Evolutionary conservation across 2,113 vertebrate species (phyloP).

Genomic region (Ophthalmolycus amberensis): DNA sequence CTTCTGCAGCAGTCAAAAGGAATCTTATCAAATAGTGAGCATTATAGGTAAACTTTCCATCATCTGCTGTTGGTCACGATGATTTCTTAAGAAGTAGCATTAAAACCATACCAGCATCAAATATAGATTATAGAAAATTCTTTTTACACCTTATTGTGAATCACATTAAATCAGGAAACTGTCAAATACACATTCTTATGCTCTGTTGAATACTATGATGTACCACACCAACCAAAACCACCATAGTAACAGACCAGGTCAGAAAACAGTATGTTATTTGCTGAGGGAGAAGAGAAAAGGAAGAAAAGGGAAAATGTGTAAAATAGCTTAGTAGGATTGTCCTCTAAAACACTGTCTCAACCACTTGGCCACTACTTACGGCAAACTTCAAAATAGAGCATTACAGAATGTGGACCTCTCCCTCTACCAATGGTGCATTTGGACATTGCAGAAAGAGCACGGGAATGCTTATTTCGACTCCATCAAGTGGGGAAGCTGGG

Average conservation of each 20-base stretch:
- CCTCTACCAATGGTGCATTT: constrained; percentile 66
- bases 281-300: not conserved
- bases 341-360: constrained; percentile 66
- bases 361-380: constrained; percentile 72
- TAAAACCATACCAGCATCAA: not conserved
- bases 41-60: constrained; percentile 28
- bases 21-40: constrained; percentile 17
- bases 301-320: constrained; percentile 43
- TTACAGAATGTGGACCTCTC: constrained; percentile 72
- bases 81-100: constrained; percentile 3
- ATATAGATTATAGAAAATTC: not conserved
- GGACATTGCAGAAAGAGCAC: constrained; percentile 78
- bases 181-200: constrained; percentile 2
- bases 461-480: constrained; percentile 80
- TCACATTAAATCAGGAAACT: constrained; percentile 3
- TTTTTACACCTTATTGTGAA: not conserved
- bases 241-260: not conserved
- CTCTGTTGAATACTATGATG: not conserved
- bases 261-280: constrained; percentile 8
- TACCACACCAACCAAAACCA: not conserved
- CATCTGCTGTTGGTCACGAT: not conserved
- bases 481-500: constrained; percentile 75
- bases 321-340: constrained; percentile 57
- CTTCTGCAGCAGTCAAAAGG: constrained; percentile 51
- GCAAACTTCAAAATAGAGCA: constrained; percentile 73